Percentiles rank a stretch among this genome's conserved stretches.
phyloP scores from a whole-genome alignment of 2,888 invertebrate species.

The Crematogaster levior region DNA sequence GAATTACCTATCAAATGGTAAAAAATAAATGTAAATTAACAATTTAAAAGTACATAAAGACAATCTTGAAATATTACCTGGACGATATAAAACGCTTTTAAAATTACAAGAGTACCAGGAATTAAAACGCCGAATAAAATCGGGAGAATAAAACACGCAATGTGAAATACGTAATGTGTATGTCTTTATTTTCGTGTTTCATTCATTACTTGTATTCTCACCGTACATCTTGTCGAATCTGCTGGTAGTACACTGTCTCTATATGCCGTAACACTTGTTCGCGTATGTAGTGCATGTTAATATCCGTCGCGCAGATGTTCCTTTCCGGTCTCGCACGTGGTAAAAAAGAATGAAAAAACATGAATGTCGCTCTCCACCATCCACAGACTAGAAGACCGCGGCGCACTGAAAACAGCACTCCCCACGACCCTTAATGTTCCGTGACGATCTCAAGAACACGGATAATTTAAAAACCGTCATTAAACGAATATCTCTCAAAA shows the following conservation, averaged over 20 bases:
- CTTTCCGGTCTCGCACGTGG: conserved; percentile 19
- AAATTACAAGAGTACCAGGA: neutral
- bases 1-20: neutral
- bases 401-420: conserved; percentile 30
- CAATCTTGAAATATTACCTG: neutral
- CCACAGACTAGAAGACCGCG: conserved; percentile 46
- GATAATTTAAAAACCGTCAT: conserved; percentile 32
- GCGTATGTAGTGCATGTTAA: conserved; percentile 49
- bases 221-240: conserved; percentile 78
- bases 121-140: neutral
- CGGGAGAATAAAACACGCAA: neutral
- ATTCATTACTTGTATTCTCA: conserved; percentile 77
- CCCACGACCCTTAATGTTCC: conserved; percentile 2
- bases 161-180: conserved; percentile 71
- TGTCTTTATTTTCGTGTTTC: conserved; percentile 81
- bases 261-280: conserved; percentile 62
- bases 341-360: conserved; percentile 66
- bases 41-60: neutral
- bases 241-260: conserved; percentile 58
- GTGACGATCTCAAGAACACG: conserved; percentile 29
- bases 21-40: neutral
- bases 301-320: conserved; percentile 71
- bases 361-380: conserved; percentile 53
- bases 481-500: neutral
- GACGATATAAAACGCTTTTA: neutral